These are phyloP conservation scores for Lasiurus cinereus DNA, from an alignment of 2,113 vertebrate species.

Conservation along the genomic window DNA sequence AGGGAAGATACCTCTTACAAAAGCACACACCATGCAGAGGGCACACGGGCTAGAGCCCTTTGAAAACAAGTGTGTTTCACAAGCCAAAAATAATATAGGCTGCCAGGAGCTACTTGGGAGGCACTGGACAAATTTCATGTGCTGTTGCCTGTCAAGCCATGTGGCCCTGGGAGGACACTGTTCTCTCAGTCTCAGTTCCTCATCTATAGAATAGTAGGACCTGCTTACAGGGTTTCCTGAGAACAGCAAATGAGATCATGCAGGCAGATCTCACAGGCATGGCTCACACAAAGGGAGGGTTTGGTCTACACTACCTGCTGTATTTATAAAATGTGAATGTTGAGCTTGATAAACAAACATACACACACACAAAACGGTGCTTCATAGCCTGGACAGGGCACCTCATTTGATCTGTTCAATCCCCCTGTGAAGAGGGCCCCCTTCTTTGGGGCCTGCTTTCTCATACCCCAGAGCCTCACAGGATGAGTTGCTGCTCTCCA, in stretches of 20 bases:
- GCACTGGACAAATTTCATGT: rapidly evolving
- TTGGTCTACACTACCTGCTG: rapidly evolving
- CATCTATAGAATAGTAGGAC: rapidly evolving
- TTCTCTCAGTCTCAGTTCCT: neutral
- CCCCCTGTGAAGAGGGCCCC: neutral
- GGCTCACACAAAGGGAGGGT: neutral
- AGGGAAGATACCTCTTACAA: neutral
- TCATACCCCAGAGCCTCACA: neutral
- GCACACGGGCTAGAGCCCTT: no score
- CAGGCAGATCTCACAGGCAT: rapidly evolving
- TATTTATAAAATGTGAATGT: rapidly evolving
- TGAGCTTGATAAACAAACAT: neutral
- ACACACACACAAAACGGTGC: neutral
- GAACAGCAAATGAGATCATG: rapidly evolving
- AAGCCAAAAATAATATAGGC: neutral
- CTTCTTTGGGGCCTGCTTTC: neutral
- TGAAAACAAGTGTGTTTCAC: neutral
- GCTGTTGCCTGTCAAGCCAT: neutral
- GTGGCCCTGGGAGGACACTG: neutral
- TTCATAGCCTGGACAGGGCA: neutral
- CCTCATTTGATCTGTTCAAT: no score
- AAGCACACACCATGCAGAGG: rapidly evolving
- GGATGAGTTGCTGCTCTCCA: rapidly evolving
- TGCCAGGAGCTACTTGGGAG: neutral
- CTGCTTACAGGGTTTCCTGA: neutral